A percentile compares a stretch with the other conserved stretches of the same genome.
Evolutionary conservation across 2,797 vertebrate genomes (phyloP).

Genomic region (Hipposideros larvatus): DNA sequence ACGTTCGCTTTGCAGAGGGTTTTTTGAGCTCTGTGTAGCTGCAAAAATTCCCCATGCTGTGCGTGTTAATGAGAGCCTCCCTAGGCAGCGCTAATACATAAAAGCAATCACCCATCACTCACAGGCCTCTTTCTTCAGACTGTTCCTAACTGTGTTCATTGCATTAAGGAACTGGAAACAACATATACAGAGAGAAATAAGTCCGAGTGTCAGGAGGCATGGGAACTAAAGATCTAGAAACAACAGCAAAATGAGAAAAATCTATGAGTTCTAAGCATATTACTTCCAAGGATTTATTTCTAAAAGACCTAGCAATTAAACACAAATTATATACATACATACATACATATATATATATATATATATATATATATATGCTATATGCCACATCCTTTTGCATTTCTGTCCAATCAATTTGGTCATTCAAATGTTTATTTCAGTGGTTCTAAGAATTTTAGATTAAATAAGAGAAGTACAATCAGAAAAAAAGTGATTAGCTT

Average conservation of each 20-base stretch:
- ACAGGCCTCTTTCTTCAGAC: slow-evolving; percentile 75
- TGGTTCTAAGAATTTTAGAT: not conserved
- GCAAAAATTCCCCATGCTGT: slow-evolving; percentile 84
- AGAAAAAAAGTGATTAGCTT: not conserved
- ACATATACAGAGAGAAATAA: slow-evolving; percentile 64
- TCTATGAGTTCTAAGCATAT: not conserved
- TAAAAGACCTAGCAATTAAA: not conserved
- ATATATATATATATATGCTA: too few species aligned
- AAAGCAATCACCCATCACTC: slow-evolving; percentile 85
- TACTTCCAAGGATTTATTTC: not conserved
- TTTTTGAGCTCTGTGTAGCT: slow-evolving; percentile 82
- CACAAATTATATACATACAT: not conserved
- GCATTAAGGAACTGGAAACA: slow-evolving; percentile 74
- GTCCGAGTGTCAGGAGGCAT: not conserved
- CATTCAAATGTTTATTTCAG: slow-evolving; percentile 4
- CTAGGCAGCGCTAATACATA: slow-evolving; percentile 81
- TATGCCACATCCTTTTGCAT: not conserved
- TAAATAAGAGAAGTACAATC: not conserved
- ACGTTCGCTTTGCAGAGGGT: slow-evolving; percentile 84
- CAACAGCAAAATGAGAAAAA: not conserved
- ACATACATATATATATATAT: not conserved
- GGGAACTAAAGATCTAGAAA: slow-evolving; percentile 3
- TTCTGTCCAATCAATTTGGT: not conserved
- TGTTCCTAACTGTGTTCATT: slow-evolving; percentile 53
- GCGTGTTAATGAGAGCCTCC: slow-evolving; percentile 86